Evolutionary conservation across 1,140 invertebrate genomes (phyloP), one percentile per base, ranked within the genome.

Genomic region (Marisa cornuarietis): DNA sequence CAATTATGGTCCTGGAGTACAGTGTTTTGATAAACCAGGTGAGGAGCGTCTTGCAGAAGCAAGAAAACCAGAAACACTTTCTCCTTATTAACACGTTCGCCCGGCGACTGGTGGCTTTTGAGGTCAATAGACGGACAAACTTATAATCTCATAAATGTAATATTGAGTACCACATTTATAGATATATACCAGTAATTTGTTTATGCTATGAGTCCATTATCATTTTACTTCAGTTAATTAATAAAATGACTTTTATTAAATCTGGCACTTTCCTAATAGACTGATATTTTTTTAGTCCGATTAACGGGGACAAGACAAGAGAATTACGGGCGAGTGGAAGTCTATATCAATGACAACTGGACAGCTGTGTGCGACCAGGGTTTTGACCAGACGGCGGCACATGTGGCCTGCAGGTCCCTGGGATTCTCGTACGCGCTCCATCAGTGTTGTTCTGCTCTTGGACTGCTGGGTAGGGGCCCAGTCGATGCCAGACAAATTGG

Each of bases 251-350:
- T n/a, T n/a, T n/a, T n/a, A n/a, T n/a, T n/a, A n/a, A n/a, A n/a
- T n/a, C n/a, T n/a, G n/a, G n/a, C n/a, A n/a, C n/a, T n/a, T n/a
- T n/a, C n/a, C n/a, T n/a, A n/a, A n/a, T n/a, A n/a, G n/a, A 6
- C 31, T 42, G 31, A 42, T 42, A 0, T 42, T 42, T 42, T 74
- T 81, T 24, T 81, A 86, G 85, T 83, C 4, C 79, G 85, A 42
- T 63, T 86, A 18, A 75, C 79, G 49, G 85, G 81, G 75, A 79
- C 79, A 14, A 80, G 80, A 10, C 71, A 76, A 62, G 81, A 79
- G 11, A 80, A 76, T 22, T 84, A 84, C 75, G 86, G 86, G 14
- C 80, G 84, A 54, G 79, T 87, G 22, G 85, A 87, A 63, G 77
- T 87, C 79, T 79, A 83, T 58, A 42, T 71, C 24, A 85, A 84